These are phyloP conservation scores for Cataglyphis altisquamis DNA, from an alignment of 2,888 invertebrate genomes.

Conservation along the genomic window DNA sequence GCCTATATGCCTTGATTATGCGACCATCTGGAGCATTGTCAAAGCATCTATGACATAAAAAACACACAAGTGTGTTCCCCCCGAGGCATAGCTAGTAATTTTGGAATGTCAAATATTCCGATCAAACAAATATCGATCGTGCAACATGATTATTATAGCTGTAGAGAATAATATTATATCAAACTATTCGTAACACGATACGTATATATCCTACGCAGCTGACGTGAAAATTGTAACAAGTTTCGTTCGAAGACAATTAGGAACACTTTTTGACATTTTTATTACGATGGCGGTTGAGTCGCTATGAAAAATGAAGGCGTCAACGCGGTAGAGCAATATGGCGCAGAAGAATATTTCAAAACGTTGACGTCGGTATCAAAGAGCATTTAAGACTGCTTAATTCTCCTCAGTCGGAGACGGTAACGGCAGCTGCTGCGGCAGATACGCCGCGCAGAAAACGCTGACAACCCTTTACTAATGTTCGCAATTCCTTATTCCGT, in stretches of 20 bases:
- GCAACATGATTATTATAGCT: background rate
- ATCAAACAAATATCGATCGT: slow-evolving; percentile 20
- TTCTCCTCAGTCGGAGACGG: slow-evolving; percentile 70
- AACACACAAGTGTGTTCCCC: slow-evolving; percentile 37
- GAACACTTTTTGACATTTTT: slow-evolving; percentile 62
- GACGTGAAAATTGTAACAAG: background rate
- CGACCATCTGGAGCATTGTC: slow-evolving; percentile 70
- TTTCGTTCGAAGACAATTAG: background rate
- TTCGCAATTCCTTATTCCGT: slow-evolving; percentile 79
- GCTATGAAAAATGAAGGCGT: slow-evolving; percentile 72
- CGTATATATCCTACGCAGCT: background rate
- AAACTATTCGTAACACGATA: background rate
- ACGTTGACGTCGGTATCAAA: slow-evolving; percentile 80
- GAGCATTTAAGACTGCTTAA: slow-evolving; percentile 80
- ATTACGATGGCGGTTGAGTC: slow-evolving; percentile 58
- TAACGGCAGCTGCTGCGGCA: slow-evolving; percentile 65
- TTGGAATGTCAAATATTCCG: background rate
- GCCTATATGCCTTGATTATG: slow-evolving; percentile 39
- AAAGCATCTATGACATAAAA: slow-evolving; percentile 47
- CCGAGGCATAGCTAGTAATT: slow-evolving; percentile 12
- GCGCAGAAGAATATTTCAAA: slow-evolving; percentile 74
- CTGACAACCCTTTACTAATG: slow-evolving; percentile 82
- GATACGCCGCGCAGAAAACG: slow-evolving; percentile 69
- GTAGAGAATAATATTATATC: background rate
- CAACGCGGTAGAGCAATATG: slow-evolving; percentile 63